phyloP scores from a whole-genome alignment of 2,797 vertebrate genomes.

The Protonibea diacanthus region DNA sequence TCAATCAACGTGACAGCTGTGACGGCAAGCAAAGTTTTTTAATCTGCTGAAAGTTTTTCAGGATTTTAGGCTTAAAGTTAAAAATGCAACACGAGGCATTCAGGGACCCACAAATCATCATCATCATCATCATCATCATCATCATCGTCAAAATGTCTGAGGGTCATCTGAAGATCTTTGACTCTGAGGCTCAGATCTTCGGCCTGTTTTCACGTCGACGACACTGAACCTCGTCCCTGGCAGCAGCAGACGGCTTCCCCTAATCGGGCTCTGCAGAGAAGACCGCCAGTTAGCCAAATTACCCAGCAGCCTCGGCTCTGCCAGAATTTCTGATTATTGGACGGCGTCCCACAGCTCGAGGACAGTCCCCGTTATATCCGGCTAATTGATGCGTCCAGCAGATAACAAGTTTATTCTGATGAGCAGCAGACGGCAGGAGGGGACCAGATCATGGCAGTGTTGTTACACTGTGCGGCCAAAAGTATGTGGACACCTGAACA shows the following conservation, averaged over 20 bases:
- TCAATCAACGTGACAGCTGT: conserved; percentile 51
- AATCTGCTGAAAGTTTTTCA: conserved; percentile 58
- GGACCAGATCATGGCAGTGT: too few species aligned
- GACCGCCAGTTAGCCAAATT: conserved; percentile 52
- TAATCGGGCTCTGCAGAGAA: conserved; percentile 46
- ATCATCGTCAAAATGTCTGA: too few species aligned
- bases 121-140: too few species aligned
- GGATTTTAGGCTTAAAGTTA: conserved; percentile 1
- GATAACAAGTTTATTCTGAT: conserved; percentile 26
- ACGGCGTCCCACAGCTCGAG: conserved; percentile 42
- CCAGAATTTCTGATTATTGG: conserved; percentile 53
- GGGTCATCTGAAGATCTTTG: too few species aligned
- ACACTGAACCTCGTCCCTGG: not conserved
- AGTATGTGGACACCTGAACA: not conserved
- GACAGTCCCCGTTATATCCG: conserved; percentile 40
- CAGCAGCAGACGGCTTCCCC: conserved; percentile 47
- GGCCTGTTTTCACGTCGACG: not conserved
- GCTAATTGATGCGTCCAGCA: conserved; percentile 58
- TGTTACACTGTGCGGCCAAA: not conserved
- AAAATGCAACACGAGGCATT: not conserved
- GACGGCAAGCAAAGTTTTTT: conserved; percentile 39
- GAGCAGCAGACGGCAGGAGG: not conserved
- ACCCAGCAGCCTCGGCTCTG: conserved; percentile 34
- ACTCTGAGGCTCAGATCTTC: not conserved
- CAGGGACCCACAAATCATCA: not conserved